Evolutionary conservation across 1,140 invertebrate genomes (phyloP).

Genomic region (Drosophila serrata): DNA sequence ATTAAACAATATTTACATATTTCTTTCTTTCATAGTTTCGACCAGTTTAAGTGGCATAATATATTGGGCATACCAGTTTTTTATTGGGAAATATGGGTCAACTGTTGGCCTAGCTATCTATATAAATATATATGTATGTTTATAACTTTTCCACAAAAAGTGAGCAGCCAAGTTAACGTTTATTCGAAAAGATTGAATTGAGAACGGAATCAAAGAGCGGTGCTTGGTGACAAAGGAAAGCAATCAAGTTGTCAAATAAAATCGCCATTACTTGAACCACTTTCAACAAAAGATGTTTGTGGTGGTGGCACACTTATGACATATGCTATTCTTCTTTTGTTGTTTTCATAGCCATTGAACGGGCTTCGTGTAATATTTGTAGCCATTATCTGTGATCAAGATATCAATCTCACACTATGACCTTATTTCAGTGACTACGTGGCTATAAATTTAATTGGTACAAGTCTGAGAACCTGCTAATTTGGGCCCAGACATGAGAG

Average conservation of each 20-base stretch:
- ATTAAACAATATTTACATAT: not conserved
- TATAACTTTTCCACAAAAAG: not conserved
- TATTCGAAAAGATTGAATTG: slow-evolving; percentile 14
- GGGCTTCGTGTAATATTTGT: slow-evolving; percentile 7
- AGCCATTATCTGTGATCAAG: slow-evolving; percentile 17
- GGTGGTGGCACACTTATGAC: slow-evolving; percentile 27
- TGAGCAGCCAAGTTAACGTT: not conserved
- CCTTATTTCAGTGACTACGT: slow-evolving; percentile 1
- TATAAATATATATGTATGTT: slow-evolving; percentile 5
- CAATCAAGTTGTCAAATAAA: slow-evolving; percentile 51
- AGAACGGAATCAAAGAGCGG: slow-evolving; percentile 27
- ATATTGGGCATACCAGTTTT: slow-evolving; percentile 5
- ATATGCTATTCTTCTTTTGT: slow-evolving; percentile 24
- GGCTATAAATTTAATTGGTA: slow-evolving; percentile 7
- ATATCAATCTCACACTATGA: slow-evolving; percentile 21
- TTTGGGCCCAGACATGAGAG: slow-evolving; percentile 18
- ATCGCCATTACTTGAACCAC: slow-evolving; percentile 38
- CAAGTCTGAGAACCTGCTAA: slow-evolving; percentile 13
- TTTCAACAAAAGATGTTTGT: slow-evolving; percentile 34
- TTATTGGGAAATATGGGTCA: slow-evolving; percentile 15
- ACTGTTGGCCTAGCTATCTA: not conserved
- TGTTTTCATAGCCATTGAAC: slow-evolving; percentile 4
- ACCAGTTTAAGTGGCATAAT: not conserved
- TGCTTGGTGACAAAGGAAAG: slow-evolving; percentile 33
- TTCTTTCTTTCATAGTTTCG: not conserved